phyloP scores from a whole-genome alignment of 2,113 vertebrate species.

The Hypocryptadius cinnamomeus region DNA sequence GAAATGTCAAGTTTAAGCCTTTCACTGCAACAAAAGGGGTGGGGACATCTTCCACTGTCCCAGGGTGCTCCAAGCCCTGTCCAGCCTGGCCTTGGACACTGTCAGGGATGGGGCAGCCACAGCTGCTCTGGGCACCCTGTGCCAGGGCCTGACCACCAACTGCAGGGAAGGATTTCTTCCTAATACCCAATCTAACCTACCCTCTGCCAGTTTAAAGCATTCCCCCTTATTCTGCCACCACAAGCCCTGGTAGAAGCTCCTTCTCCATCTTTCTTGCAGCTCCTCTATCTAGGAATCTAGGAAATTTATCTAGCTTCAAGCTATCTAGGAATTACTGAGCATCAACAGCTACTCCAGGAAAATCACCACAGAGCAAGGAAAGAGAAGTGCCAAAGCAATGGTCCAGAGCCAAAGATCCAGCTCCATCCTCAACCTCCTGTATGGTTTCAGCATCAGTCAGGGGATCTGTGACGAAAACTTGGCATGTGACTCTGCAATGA shows the following conservation, averaged over 20 bases:
- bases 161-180: background rate
- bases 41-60: background rate
- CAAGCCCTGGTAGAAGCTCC: background rate
- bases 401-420: background rate
- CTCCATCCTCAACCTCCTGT: background rate
- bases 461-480: background rate
- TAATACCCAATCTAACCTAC: background rate
- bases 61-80: background rate
- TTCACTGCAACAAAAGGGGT: background rate
- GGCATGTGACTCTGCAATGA: background rate
- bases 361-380: background rate
- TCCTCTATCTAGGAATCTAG: background rate
- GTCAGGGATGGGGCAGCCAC: background rate
- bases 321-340: background rate
- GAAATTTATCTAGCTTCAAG: background rate
- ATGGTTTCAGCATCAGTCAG: background rate
- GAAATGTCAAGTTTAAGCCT: background rate
- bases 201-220: background rate
- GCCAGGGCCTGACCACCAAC: background rate
- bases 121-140: background rate
- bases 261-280: background rate
- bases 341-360: background rate
- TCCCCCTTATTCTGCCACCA: background rate
- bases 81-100: background rate
- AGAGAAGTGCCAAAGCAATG: background rate